These are phyloP conservation scores for Rhagologus leucostigma DNA, from an alignment of 2,113 vertebrate genomes.

Conservation along the genomic window DNA sequence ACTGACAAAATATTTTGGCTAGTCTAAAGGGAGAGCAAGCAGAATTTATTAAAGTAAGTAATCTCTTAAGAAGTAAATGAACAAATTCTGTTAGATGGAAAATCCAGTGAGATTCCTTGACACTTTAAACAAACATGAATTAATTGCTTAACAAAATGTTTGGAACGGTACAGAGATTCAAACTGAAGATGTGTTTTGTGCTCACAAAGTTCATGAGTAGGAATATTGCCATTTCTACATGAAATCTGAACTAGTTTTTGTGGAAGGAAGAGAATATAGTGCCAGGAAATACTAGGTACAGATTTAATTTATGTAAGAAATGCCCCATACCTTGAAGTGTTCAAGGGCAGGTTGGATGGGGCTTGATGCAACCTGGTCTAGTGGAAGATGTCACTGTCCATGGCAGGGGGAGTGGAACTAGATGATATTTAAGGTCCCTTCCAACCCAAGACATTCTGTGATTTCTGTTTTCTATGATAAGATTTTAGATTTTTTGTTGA, in stretches of 20 bases:
- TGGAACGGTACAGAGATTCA: not conserved
- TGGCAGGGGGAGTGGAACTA: not conserved
- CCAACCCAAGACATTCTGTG: not conserved
- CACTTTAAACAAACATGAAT: not conserved
- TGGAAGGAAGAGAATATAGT: not conserved
- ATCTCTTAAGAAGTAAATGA: not conserved
- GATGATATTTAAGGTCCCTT: not conserved
- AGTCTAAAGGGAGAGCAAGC: not conserved
- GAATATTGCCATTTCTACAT: not conserved
- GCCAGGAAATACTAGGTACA: not conserved
- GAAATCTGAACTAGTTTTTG: not conserved
- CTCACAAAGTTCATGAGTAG: not conserved
- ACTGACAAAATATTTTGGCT: not conserved
- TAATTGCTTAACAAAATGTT: not conserved
- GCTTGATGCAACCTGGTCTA: not conserved
- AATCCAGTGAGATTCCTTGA: not conserved
- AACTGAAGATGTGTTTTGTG: not conserved
- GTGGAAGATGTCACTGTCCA: not conserved
- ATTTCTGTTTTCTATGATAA: not conserved
- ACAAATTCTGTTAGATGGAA: not conserved
- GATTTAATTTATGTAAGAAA: not conserved
- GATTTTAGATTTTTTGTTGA: not conserved
- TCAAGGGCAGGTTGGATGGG: not conserved
- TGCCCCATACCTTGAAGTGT: not conserved
- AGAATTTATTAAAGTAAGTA: not conserved